A percentile compares a stretch with the other conserved stretches of the same genome.
These are phyloP conservation scores for Sesia apiformis DNA, from an alignment of 2,888 invertebrate genomes.

Conservation along the genomic window DNA sequence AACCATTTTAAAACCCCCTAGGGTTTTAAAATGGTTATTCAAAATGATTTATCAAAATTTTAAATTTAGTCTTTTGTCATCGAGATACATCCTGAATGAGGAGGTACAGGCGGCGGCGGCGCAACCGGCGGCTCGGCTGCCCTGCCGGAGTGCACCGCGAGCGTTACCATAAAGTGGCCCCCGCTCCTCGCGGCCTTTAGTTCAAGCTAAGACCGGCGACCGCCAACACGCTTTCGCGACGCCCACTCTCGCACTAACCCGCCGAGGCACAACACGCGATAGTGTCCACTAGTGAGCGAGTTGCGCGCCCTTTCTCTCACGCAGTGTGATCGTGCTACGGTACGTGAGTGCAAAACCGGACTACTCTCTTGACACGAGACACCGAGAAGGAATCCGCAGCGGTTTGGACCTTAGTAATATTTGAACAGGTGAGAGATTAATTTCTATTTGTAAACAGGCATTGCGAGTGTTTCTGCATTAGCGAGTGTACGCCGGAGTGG, in stretches of 20 bases:
- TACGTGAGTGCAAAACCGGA: slow-evolving; percentile 72
- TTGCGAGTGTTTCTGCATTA: slow-evolving; percentile 42
- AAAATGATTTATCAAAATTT: too few species aligned
- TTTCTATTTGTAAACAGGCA: slow-evolving; percentile 24
- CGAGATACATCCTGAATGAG: too few species aligned
- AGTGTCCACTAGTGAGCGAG: slow-evolving; percentile 52
- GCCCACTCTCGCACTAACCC: slow-evolving; percentile 50
- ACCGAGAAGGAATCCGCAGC: slow-evolving; percentile 42
- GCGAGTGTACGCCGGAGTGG: slow-evolving; percentile 28
- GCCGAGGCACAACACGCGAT: slow-evolving; percentile 54
- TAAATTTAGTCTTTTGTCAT: too few species aligned
- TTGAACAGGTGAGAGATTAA: slow-evolving; percentile 46
- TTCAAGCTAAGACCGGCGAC: slow-evolving; percentile 52
- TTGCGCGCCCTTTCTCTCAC: slow-evolving; percentile 71
- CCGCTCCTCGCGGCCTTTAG: slow-evolving; percentile 71
- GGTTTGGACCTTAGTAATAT: slow-evolving; percentile 38
- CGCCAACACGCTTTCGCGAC: slow-evolving; percentile 59
- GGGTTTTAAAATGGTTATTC: too few species aligned
- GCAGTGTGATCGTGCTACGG: slow-evolving; percentile 67
- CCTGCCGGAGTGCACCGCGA: slow-evolving; percentile 28
- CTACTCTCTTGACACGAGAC: slow-evolving; percentile 56
- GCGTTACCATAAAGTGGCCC: slow-evolving; percentile 57
- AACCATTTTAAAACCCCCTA: too few species aligned
- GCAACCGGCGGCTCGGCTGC: slow-evolving; percentile 21
- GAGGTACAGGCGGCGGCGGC: background rate